phyloP scores from a whole-genome alignment of 2,888 invertebrate genomes.

The Xanthostigma xanthostigma region DNA sequence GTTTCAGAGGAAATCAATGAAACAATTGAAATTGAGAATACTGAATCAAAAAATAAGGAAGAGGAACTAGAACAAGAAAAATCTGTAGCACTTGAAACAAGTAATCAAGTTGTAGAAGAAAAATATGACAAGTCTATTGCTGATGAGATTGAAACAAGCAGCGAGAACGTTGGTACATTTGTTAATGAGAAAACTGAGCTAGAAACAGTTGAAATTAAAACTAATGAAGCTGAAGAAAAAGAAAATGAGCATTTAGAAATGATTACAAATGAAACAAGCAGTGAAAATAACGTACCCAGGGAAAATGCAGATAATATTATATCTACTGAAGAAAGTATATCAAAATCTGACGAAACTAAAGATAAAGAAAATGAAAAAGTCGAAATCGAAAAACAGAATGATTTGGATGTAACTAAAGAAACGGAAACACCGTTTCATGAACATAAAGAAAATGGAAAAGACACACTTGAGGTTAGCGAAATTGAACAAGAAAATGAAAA shows the following conservation, averaged over 20 bases:
- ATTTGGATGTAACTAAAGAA: background rate
- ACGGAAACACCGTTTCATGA: background rate
- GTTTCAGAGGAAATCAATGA: conserved; percentile 9
- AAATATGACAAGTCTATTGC: too few relatives aligned
- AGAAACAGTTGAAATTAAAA: background rate
- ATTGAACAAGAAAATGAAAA: too few relatives aligned
- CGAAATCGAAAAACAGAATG: background rate
- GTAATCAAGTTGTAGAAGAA: too few relatives aligned
- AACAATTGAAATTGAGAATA: background rate
- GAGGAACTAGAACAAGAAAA: conserved; percentile 8
- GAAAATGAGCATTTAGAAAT: background rate
- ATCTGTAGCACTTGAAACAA: conserved; percentile 5
- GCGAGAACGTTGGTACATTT: too few relatives aligned
- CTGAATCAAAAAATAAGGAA: conserved; percentile 3
- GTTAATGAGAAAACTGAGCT: background rate
- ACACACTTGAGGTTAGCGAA: background rate
- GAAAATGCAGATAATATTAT: background rate
- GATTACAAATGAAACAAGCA: background rate
- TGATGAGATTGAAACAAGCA: too few relatives aligned
- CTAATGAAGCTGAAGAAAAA: background rate
- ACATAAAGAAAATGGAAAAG: background rate
- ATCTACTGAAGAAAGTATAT: background rate
- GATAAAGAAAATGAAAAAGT: background rate
- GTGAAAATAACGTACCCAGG: background rate
- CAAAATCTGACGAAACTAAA: background rate